Conservation (phyloP, 2,797 vertebrate species). For the Cyprinodon diabolis region DNA sequence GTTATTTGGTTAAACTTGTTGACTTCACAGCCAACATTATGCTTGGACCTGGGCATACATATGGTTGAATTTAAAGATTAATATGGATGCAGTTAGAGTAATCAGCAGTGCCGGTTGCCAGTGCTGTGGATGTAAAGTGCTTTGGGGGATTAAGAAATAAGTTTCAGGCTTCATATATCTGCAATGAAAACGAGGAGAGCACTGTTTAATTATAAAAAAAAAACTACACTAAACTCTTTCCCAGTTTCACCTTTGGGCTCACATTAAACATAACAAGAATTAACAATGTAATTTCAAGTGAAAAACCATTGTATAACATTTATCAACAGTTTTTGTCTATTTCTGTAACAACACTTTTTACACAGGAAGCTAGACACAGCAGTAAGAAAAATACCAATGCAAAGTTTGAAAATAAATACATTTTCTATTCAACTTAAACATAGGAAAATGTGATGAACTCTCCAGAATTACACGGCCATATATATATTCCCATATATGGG, state of each 20-base stretch:
- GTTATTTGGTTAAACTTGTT: conserved; percentile 8
- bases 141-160: conserved; percentile 27
- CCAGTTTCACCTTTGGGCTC: neutral
- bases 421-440: neutral
- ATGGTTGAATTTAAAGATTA: conserved; percentile 11
- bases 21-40: conserved; percentile 7
- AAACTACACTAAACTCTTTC: neutral
- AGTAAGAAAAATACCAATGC: neutral
- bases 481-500: neutral
- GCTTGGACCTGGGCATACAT: conserved; percentile 2
- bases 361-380: neutral
- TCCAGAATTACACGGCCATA: neutral
- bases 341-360: neutral
- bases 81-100: conserved; percentile 12
- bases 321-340: neutral
- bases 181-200: conserved; percentile 1
- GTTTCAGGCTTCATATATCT: conserved; percentile 7
- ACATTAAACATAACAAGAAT: neutral
- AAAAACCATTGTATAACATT: neutral
- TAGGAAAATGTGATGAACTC: no score
- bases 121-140: conserved; percentile 1
- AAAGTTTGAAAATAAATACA: neutral
- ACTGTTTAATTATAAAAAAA: conserved; percentile 1
- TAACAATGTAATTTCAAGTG: neutral
- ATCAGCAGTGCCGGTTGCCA: conserved; percentile 2